phyloP scores from a whole-genome alignment of 2,888 invertebrate genomes.

The Spodoptera exigua region DNA sequence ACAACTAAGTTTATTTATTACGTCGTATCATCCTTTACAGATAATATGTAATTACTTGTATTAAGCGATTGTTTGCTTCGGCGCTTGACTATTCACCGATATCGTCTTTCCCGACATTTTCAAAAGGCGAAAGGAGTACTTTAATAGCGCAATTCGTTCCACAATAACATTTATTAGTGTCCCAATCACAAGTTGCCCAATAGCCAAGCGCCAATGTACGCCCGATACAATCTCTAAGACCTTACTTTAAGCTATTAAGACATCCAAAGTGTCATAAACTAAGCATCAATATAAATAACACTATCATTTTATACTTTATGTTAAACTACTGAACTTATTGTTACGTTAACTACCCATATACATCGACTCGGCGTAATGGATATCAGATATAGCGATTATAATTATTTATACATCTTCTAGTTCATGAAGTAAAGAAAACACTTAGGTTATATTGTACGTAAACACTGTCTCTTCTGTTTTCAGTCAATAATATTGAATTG shows the following conservation, averaged over 20 bases:
- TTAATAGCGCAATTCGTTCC: constrained; percentile 28
- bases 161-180: constrained; percentile 32
- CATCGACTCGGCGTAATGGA: constrained; percentile 77
- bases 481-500: constrained; percentile 84
- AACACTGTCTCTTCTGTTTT: constrained; percentile 76
- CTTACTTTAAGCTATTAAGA: constrained; percentile 84
- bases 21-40: constrained; percentile 82
- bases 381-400: constrained; percentile 80
- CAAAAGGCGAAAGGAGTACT: constrained; percentile 24
- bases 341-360: constrained; percentile 80
- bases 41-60: constrained; percentile 82
- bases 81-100: constrained; percentile 78
- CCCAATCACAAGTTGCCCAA: constrained; percentile 54
- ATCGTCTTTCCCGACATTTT: constrained; percentile 19
- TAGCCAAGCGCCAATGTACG: constrained; percentile 84
- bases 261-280: constrained; percentile 85
- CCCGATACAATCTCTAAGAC: constrained; percentile 79
- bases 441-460: constrained; percentile 80
- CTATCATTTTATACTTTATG: constrained; percentile 85
- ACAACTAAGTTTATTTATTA: constrained; percentile 86
- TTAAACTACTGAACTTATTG: constrained; percentile 84
- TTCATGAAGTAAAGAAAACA: constrained; percentile 73
- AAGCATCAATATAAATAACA: constrained; percentile 88
- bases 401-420: constrained; percentile 81
- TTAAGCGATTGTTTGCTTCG: constrained; percentile 75